Base-by-base conservation (phyloP, 2,888 invertebrate genomes). In the Netelia inedita region DNA sequence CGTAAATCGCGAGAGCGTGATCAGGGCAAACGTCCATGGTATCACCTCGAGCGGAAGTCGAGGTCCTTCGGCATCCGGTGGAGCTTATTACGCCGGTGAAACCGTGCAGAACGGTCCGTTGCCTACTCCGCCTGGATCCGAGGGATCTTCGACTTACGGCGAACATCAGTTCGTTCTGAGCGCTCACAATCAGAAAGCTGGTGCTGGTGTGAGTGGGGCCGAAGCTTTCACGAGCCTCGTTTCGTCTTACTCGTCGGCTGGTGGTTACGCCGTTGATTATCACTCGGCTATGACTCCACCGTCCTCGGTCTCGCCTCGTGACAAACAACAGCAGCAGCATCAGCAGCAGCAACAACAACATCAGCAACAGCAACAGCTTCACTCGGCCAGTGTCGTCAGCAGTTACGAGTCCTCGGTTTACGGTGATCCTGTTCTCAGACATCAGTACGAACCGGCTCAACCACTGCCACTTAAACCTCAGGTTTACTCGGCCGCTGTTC, bases 251-350 rank as follows among this genome's bases (percentile, higher is more conserved):
- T 91, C 94, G 1, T 92, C 94, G n/a, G 92, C 94, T 5, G 94
- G 94, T 82, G 94, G 95, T 66, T 96, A 96, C 89, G 95, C 96
- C 57, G 97, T 96, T 87, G 98, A 98, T 91, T 98, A 98, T 91
- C 98, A 98, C 93, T 97, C 98, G 57, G 98, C 98, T 68, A 98
- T 99, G 98, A 98, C 98, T 3, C 98, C 98, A 74, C 99, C 99
- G 73, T 98, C 98, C n/a, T 98, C 98, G 2, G 98, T 98, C 1
- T 98, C 98, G 5, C 98, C 99, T 0, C 95, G 98, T 85, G 98
- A 98, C 91, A 98, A 96, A 89, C 96, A 94, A 93, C 95, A 95
- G 89, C 96, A 96, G 89, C 94, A 94, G 82, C 95, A 95, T 82
- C 91, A 92, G 89, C 95, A 94, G 91, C 82, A 94, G 93, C 88